These are phyloP conservation scores for Mobula birostris DNA, from an alignment of 2,113 vertebrate genomes.

Conservation along the genomic window DNA sequence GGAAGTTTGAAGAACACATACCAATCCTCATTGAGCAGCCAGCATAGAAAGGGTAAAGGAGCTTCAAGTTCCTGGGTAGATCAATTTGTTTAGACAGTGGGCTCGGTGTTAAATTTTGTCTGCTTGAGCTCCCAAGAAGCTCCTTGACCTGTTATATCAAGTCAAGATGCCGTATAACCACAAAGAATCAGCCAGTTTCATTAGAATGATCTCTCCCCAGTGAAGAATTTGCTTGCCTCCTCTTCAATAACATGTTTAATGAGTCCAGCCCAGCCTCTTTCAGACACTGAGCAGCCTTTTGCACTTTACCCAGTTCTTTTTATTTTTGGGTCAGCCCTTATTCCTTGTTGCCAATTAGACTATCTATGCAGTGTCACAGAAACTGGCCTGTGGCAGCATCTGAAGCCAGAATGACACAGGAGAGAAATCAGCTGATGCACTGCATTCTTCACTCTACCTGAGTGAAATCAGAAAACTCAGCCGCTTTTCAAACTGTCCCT, in stretches of 20 bases:
- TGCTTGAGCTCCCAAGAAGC: too few species aligned
- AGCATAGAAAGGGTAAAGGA: too few species aligned
- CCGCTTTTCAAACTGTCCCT: background rate
- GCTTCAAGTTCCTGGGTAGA: too few species aligned
- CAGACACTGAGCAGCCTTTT: background rate
- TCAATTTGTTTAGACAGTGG: too few species aligned
- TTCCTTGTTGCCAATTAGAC: background rate
- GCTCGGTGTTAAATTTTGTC: too few species aligned
- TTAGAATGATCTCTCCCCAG: background rate
- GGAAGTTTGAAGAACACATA: too few species aligned
- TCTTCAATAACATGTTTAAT: background rate
- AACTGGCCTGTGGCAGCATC: background rate
- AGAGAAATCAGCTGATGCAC: background rate
- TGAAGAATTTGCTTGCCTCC: background rate
- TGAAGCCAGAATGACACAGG: background rate
- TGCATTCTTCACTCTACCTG: background rate
- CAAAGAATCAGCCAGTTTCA: background rate
- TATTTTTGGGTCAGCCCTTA: background rate
- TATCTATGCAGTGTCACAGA: background rate
- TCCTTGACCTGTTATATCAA: too few species aligned
- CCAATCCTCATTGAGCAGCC: too few species aligned
- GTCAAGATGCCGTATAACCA: background rate
- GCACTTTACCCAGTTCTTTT: background rate
- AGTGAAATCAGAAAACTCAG: background rate
- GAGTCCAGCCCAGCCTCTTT: background rate